Evolutionary conservation across 2,797 vertebrate genomes (phyloP), one percentile per base, ranked within the genome.

Genomic region (Microhierax caerulescens): DNA sequence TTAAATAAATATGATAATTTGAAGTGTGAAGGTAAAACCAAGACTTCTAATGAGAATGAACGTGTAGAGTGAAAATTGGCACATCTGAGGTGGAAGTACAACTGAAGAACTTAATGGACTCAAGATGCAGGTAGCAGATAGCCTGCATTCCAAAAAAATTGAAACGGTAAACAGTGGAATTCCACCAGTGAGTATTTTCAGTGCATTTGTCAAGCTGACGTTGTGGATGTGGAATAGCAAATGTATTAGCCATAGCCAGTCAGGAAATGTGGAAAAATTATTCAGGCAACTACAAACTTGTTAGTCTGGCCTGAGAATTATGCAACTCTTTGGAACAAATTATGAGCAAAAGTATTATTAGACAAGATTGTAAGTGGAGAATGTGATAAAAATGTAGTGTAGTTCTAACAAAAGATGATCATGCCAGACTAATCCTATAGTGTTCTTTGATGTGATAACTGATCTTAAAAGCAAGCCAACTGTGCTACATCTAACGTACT

Each of bases 161-260:
- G 32, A 67, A 78, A 86, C 89, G 91, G 19, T 17, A 43, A 12
- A 3, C 53, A 77, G 60, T 91, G 89, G 78, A 96, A 93, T 97
- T 96, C 68, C 91, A 95, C 60, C 51, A 72, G 37, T 77, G 56
- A 91, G 47, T 48, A 59, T 92, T 92, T 93, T 94, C 76, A 91
- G 87, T 85, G 72, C n/a, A 28, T 95, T 94, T 94, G 56, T 97
- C 91, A 95, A 92, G 61, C 41, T 95, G 81, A 73, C 89, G 74
- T 74, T 94, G 74, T 95, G 95, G 90, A 84, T 92, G 41, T 82
- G 48, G 78, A 93, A 88, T 50, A 91, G 45, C 43, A 90, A 89
- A 96, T 70, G 21, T 59, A 85, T 91, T 94, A 95, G 73, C 95
- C 72, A 57, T 67, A 88, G 78, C 77, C 81, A n/a, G 72, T 67